Evolutionary conservation across 2,113 vertebrate species (phyloP), one percentile per base, ranked within the genome.

Genomic region (Trematomus loennbergii): DNA sequence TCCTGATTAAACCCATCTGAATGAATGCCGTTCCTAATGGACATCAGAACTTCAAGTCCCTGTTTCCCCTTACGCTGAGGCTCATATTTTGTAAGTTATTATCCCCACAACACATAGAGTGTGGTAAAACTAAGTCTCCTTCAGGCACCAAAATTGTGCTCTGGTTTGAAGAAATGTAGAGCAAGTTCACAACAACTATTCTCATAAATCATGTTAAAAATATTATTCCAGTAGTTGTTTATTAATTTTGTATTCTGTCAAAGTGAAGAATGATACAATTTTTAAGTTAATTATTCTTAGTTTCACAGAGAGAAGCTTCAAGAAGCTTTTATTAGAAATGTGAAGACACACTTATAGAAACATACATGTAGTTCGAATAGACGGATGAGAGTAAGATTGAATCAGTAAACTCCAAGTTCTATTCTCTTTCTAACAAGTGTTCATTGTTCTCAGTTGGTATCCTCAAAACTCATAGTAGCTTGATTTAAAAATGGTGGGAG

Each of bases 41-140:
- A 74, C 49, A 79, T 55, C 72, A 12, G 20, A 17, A 61, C 9
- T 20, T 60, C 5, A 49, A 46, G 52, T 75, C 74, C 53, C 71
- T 68, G 18, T 89, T 89, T 81, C 79, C 82, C 50, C 45, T 63
- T 13, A 63, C 22, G 12, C 48, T 16, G 65, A 79, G 61, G 49
- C n/a, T 64, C 20, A 16, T 75, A 69, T 48, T 57, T 70, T 17
- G 6, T 48, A 13, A 50, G 45, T 75, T 74, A 72, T 18, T 62
- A 49, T 62, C 43, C 67, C 52, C 48, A 43, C 17, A 64, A 54
- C 55, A 17, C 2, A 40, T 3, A 18, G 11, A 40, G 59, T 22
- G 33, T 33, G 69, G 36, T 54, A 71, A 57, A 68, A 81, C 46
- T 46, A 46, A 50, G 33, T 53, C 7, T 11, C 10, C 40, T 68